phyloP scores from a whole-genome alignment of 2,888 invertebrate genomes.

The Caenorhabditis becei region DNA sequence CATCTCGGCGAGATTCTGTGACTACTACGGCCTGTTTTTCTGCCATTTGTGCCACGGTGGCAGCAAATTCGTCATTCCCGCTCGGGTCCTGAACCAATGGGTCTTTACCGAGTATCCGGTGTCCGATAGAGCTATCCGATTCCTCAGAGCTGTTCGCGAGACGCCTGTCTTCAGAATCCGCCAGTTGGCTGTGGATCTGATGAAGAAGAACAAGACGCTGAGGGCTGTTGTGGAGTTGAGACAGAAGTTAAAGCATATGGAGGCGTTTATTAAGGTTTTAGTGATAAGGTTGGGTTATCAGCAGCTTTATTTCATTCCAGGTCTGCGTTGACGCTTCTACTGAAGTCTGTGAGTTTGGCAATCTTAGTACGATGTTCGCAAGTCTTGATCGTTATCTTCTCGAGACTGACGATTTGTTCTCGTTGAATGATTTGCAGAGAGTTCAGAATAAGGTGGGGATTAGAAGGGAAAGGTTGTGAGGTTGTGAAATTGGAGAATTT shows the following conservation, averaged over 20 bases:
- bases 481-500: too few relatives aligned
- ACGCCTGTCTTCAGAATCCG: constrained; percentile 51
- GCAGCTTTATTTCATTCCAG: constrained; percentile 17
- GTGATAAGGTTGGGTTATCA: too few relatives aligned
- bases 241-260: constrained; percentile 86
- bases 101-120: constrained; percentile 87
- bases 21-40: constrained; percentile 90
- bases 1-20: constrained; percentile 85
- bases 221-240: constrained; percentile 83
- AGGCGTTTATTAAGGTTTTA: constrained; percentile 81
- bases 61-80: constrained; percentile 87
- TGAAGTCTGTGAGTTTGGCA: constrained; percentile 60
- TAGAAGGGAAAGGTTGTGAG: not conserved
- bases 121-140: constrained; percentile 88
- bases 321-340: constrained; percentile 48
- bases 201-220: constrained; percentile 58
- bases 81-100: constrained; percentile 83
- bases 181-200: constrained; percentile 40
- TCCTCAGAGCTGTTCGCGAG: constrained; percentile 54
- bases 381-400: constrained; percentile 74
- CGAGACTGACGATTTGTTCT: constrained; percentile 74
- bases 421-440: constrained; percentile 75
- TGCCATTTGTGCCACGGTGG: constrained; percentile 91
- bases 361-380: constrained; percentile 76
- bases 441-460: constrained; percentile 71